A percentile compares a stretch with the other conserved stretches of the same genome.
phyloP scores from a whole-genome alignment of 2,113 vertebrate species.

The Egretta garzetta region DNA sequence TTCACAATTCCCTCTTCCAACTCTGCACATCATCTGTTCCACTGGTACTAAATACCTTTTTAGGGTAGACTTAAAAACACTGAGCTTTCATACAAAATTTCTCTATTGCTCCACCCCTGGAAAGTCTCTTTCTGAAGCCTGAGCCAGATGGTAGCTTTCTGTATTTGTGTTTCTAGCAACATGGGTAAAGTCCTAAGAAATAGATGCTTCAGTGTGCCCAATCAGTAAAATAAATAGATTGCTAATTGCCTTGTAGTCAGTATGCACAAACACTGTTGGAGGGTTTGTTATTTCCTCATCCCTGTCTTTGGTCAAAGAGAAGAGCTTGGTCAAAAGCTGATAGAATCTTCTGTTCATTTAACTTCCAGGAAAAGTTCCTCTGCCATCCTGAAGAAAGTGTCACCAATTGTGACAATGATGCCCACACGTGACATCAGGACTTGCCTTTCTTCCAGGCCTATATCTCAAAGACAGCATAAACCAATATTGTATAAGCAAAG shows the following conservation, averaged over 20 bases:
- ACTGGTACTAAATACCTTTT: neutral
- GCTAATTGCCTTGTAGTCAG: neutral
- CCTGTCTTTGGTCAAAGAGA: neutral
- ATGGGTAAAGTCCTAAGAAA: neutral
- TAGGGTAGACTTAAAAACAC: neutral
- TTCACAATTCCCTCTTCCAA: neutral
- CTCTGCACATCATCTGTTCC: neutral
- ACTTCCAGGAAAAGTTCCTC: neutral
- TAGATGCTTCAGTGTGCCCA: neutral
- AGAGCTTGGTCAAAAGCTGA: neutral
- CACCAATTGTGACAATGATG: neutral
- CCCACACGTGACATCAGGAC: neutral
- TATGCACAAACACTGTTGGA: neutral
- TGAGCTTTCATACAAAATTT: neutral
- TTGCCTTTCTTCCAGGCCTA: neutral
- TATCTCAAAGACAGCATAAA: neutral
- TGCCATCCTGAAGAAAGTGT: neutral
- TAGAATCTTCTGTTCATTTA: neutral
- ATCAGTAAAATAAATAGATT: neutral
- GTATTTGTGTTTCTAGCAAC: neutral
- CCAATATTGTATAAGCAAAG: neutral
- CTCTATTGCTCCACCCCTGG: neutral
- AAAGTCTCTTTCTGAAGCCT: neutral
- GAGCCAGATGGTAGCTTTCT: neutral
- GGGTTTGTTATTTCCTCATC: neutral